Base-by-base conservation (phyloP, 2,113 vertebrate species). In the Nannobrachium achirus region DNA sequence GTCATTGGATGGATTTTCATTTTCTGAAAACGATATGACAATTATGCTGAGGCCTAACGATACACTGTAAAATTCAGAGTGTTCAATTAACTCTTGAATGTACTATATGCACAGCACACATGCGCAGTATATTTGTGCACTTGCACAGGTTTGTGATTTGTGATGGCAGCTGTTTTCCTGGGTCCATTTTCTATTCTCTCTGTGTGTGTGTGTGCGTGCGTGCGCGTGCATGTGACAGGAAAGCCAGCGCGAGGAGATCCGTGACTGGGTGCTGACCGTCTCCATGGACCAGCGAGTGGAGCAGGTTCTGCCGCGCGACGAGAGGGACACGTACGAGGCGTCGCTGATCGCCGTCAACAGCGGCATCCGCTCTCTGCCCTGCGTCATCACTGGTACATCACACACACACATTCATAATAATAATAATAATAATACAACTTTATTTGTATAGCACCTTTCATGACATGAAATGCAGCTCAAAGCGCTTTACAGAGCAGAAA, bases 251-350 rank as follows among this genome's bases (percentile, higher is more conserved):
- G 98, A 99, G 87, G 94, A 98, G 84, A 93, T 93, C 74, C 86
- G 95, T 13, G 96, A 98, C 85, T 98, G 97, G 98, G 95, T 99
- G 68, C 92, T 99, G 67, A 95, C 94, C 1, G 92, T 97, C 60
- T 98, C 96, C 38, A 94, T 98, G 95, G 96, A 98, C 85, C 94
- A 95, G 56, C 90, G 91, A 7, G 77, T 98, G 82, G 95, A 97
- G 70, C 96, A 97, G 87, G 92, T 92, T 16, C 91, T 99, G 52
- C 97, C 97, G 0, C 89, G n/a, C 4, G 97, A 99, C 0, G 96
- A 98, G 68, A 93, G 98, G 0, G 85, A 91, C 58, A 82, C 92
- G 0, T 99, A 95, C 0, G 96, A 98, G 65, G 97, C 93, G 5
- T 98, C 98, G 0, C 81, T 99, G 69, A 87, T 97, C 46, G 95